Evolutionary conservation across 2,113 vertebrate species (phyloP).

Genomic region (Micromys minutus): DNA sequence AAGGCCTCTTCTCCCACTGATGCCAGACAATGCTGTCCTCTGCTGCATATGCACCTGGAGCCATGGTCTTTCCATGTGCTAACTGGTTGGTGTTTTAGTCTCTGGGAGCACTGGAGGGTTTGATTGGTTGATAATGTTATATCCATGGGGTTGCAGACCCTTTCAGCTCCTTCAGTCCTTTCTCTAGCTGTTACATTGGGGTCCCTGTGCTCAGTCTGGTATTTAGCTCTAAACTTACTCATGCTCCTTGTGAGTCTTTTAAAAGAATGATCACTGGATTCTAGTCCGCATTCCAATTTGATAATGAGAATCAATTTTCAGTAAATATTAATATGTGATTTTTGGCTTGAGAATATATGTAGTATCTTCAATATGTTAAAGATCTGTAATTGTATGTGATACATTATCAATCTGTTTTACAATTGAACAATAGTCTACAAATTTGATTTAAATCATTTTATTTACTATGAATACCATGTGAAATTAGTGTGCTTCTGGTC

Average conservation of each 20-base stretch:
- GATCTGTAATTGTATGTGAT: background rate
- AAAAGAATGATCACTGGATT: background rate
- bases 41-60: too few relatives aligned
- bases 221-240: too few relatives aligned
- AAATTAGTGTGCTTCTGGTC: background rate
- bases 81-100: too few relatives aligned
- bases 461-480: background rate
- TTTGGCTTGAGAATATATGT: background rate
- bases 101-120: too few relatives aligned
- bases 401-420: slow-evolving; percentile 17
- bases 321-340: slow-evolving; percentile 17
- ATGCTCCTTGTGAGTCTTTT: background rate
- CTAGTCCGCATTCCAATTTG: background rate
- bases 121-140: too few relatives aligned
- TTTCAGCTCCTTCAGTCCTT: too few relatives aligned
- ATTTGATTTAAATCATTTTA: background rate
- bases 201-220: too few relatives aligned
- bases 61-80: too few relatives aligned
- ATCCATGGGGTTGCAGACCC: too few relatives aligned
- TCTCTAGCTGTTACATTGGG: too few relatives aligned
- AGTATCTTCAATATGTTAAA: background rate
- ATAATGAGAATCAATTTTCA: background rate
- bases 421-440: background rate
- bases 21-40: too few relatives aligned
- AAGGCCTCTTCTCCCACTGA: too few relatives aligned